phyloP scores from a whole-genome alignment of 1,140 invertebrate species.

The Hetaerina americana region DNA sequence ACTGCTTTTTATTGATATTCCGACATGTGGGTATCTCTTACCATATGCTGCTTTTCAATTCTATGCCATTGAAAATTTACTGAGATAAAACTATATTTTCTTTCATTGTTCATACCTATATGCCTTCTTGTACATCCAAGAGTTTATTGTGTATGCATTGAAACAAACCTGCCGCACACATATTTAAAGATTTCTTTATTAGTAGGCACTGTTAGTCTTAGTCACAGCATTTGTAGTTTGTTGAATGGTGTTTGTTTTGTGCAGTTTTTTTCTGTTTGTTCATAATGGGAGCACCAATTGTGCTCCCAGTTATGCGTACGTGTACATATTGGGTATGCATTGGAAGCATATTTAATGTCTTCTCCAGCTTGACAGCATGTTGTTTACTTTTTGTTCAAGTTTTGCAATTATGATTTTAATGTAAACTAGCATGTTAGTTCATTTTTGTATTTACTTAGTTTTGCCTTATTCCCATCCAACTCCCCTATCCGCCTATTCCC shows the following conservation, averaged over 20 bases:
- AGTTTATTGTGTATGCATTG: no score
- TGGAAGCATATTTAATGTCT: background rate
- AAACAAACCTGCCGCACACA: no score
- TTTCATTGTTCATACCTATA: no score
- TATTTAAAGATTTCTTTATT: no score
- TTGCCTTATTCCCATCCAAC: slow-evolving; percentile 1
- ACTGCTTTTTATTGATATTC: no score
- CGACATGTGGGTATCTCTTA: no score
- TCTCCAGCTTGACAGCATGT: slow-evolving; percentile 5
- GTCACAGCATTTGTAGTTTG: background rate
- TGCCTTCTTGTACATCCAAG: no score
- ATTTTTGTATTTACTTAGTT: slow-evolving; percentile 1
- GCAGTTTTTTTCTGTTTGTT: background rate
- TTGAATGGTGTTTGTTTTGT: background rate
- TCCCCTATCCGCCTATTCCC: background rate
- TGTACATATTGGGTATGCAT: slow-evolving; percentile 2
- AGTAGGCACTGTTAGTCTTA: background rate
- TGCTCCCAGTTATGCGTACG: background rate
- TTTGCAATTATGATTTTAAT: slow-evolving; percentile 7
- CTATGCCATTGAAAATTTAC: no score
- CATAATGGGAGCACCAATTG: slow-evolving; percentile 1
- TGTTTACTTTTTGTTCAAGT: slow-evolving; percentile 11
- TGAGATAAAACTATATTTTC: no score
- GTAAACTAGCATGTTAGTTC: background rate
- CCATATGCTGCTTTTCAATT: no score